Base-by-base conservation (phyloP, 2,797 vertebrate genomes). In the Gymnothorax reevesii region DNA sequence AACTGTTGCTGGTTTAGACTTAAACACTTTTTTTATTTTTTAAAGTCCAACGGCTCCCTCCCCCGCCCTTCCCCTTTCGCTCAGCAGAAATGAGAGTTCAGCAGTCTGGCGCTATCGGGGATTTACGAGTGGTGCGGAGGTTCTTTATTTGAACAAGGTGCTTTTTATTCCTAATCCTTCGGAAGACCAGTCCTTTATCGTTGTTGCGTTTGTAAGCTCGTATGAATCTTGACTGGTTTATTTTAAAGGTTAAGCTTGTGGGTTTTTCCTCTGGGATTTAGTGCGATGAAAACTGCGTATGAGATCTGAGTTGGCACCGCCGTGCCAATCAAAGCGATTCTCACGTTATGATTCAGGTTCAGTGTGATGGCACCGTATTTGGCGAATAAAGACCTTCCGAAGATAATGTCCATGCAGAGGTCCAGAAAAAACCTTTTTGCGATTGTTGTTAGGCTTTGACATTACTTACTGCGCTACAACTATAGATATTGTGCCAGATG, bases 131-230 rank as follows among this genome's bases (percentile, higher is more conserved):
- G 88, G 75, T 82, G 88, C 84, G 82, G 66, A 88, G 83, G 57
- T 88, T 88, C 33, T 85, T 87, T 87, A 86, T 88, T 73, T 83
- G 77, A 84, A 88, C 85, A 84, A 90, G 84, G 87, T 73, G 82
- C 83, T 84, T 86, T 89, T 90, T 62, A 88, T 75, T 84, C 88
- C 87, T 94, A 94, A 94, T 94, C 93, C 92, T 94, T 92, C 92
- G 94, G 93, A 90, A 86, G 93, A 93, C 92, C 94, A 91, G 93
- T 90, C 88, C 93, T 95, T 93, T 92, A 93, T 94, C 93, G 91
- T 91, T 95, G 93, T 95, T 94, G 94, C 93, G 93, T 93, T 94
- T 95, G 92, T 88, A 57, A 92, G 91, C 66, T 86, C 62, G 57
- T 90, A 90, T 90, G 93, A 91, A 92, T 93, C 91, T 42, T 91